phyloP scores from a whole-genome alignment of 2,888 invertebrate genomes.

The Apeira syringaria region DNA sequence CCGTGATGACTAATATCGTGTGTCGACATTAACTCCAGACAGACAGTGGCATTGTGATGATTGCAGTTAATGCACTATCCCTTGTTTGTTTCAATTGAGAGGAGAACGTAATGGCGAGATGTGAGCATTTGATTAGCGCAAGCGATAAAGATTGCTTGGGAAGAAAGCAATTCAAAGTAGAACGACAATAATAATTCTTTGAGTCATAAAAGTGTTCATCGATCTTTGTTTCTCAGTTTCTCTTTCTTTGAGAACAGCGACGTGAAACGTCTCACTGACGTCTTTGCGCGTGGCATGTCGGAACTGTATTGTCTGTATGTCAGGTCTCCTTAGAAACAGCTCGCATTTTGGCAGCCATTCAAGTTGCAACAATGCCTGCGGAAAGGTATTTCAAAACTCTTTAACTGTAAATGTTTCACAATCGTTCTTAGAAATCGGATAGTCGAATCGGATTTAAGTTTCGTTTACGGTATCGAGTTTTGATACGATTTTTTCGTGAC shows the following conservation, averaged over 20 bases:
- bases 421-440: constrained; percentile 1
- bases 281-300: no score
- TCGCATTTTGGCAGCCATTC: constrained; percentile 13
- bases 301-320: constrained; percentile 1
- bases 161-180: constrained; percentile 15
- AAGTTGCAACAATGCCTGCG: constrained; percentile 6
- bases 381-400: not conserved
- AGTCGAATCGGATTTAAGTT: constrained; percentile 1
- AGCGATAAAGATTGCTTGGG: constrained; percentile 18
- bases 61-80: constrained; percentile 25
- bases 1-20: no score
- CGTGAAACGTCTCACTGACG: constrained; percentile 1
- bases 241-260: not conserved
- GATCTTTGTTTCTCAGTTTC: not conserved
- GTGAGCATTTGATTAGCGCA: constrained; percentile 23
- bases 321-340: constrained; percentile 2
- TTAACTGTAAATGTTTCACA: constrained; percentile 2
- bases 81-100: constrained; percentile 36
- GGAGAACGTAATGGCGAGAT: constrained; percentile 27
- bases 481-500: constrained; percentile 1
- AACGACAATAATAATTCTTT: not conserved
- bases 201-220: not conserved
- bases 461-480: constrained; percentile 9
- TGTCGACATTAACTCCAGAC: constrained; percentile 18
- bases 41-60: constrained; percentile 26